Evolutionary conservation across 2,113 vertebrate genomes (phyloP).

Genomic region (Neogale vison): DNA sequence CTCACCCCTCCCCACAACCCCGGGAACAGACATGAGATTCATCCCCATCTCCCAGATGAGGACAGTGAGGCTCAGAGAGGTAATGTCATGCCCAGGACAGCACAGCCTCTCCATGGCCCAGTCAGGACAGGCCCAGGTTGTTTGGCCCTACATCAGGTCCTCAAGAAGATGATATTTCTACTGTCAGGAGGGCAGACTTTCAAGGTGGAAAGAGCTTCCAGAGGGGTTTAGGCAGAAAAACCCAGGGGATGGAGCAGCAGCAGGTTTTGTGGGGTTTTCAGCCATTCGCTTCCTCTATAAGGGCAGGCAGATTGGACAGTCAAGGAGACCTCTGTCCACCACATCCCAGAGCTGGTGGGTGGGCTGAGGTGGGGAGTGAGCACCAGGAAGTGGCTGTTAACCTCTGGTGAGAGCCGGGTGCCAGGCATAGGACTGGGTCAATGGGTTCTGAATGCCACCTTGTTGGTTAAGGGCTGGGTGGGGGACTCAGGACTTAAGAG

Average conservation of each 20-base stretch:
- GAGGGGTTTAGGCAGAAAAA: neutral
- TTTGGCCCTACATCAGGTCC: neutral
- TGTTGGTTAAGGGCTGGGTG: neutral
- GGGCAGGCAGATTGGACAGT: neutral
- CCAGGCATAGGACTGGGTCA: neutral
- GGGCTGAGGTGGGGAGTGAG: neutral
- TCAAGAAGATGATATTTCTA: neutral
- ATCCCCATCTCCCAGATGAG: neutral
- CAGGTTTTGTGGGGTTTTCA: neutral
- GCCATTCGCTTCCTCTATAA: neutral
- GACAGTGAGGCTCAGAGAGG: neutral
- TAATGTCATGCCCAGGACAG: neutral
- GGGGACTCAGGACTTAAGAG: neutral
- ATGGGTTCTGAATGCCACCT: neutral
- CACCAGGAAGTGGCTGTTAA: neutral
- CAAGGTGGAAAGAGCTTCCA: neutral
- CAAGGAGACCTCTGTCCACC: neutral
- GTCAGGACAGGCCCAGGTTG: neutral
- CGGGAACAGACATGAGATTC: neutral
- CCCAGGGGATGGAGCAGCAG: neutral
- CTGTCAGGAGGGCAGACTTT: neutral
- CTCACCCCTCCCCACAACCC: neutral
- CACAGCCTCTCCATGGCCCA: fast-evolving
- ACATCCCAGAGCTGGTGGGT: neutral
- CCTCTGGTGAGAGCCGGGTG: neutral